Percentiles rank a stretch among this genome's conserved stretches.
Conservation (phyloP, 2,113 vertebrate genomes). For the Vulpes vulpes region DNA sequence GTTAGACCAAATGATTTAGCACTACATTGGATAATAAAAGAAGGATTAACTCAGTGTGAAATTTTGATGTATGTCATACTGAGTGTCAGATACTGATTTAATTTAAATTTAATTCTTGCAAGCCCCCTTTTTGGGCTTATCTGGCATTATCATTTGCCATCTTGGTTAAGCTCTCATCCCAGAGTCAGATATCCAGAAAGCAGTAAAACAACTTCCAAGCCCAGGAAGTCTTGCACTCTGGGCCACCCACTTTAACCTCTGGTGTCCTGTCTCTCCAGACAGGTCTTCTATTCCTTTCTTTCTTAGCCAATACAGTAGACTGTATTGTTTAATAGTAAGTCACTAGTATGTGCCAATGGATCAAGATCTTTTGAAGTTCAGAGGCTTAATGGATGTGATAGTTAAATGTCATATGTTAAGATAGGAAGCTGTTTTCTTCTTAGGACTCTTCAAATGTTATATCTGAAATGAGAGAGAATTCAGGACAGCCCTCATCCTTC, state of each 20-base stretch:
- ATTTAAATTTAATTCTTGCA: neutral
- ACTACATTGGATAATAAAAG: neutral
- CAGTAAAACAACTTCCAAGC: neutral
- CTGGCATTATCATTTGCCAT: neutral
- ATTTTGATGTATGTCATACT: neutral
- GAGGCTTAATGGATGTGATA: neutral
- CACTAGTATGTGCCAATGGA: neutral
- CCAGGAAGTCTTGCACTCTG: neutral
- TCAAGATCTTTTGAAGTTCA: neutral
- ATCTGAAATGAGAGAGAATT: neutral
- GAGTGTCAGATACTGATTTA: neutral
- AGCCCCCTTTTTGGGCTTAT: neutral
- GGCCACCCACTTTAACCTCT: neutral
- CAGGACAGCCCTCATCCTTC: neutral
- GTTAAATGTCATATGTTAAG: neutral
- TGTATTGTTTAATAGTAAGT: neutral
- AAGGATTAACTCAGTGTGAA: neutral
- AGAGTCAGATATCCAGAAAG: neutral
- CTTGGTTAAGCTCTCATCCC: neutral
- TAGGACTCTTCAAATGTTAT: neutral
- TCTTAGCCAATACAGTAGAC: neutral
- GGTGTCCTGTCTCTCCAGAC: neutral
- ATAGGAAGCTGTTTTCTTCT: neutral
- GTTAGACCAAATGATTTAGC: neutral
- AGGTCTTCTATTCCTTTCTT: neutral